phyloP scores from a whole-genome alignment of 2,888 invertebrate species.

The Myopa tessellatipennis region DNA sequence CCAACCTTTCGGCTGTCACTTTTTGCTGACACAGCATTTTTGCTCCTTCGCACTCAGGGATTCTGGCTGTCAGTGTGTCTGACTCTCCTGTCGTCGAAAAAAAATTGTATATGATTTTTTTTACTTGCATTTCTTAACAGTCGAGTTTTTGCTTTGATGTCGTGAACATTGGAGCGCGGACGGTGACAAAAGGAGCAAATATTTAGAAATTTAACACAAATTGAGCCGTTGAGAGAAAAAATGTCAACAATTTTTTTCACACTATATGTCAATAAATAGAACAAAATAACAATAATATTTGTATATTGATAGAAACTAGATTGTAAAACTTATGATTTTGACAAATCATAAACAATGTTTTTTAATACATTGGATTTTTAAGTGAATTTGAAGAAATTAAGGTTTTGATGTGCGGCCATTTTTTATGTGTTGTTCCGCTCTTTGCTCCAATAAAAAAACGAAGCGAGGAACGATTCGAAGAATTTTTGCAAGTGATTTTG shows the following conservation, averaged over 20 bases:
- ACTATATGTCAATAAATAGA: conserved; percentile 6
- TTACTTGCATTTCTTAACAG: conserved; percentile 62
- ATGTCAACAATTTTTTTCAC: conserved; percentile 28
- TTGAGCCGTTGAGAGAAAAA: conserved; percentile 32
- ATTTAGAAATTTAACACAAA: background rate
- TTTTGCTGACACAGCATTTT: conserved; percentile 29
- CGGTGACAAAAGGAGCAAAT: conserved; percentile 44
- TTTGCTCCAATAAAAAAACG: conserved; percentile 46
- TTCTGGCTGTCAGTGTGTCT: background rate
- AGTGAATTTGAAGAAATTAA: conserved; percentile 32
- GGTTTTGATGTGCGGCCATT: conserved; percentile 63
- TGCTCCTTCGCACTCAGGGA: conserved; percentile 22
- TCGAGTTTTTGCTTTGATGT: conserved; percentile 67
- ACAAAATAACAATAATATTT: conserved; percentile 22
- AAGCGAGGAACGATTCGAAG: conserved; percentile 44
- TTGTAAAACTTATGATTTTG: background rate
- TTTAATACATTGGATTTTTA: background rate
- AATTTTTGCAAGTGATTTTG: conserved; percentile 42
- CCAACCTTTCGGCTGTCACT: background rate
- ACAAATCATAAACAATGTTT: background rate
- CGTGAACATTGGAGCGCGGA: conserved; percentile 57
- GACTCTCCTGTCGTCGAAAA: conserved; percentile 47
- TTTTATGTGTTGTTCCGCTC: conserved; percentile 51
- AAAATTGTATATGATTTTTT: conserved; percentile 61
- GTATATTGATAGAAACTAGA: background rate